phyloP scores from a whole-genome alignment of 2,888 invertebrate genomes.

The Trypoxylon attenuatum region DNA sequence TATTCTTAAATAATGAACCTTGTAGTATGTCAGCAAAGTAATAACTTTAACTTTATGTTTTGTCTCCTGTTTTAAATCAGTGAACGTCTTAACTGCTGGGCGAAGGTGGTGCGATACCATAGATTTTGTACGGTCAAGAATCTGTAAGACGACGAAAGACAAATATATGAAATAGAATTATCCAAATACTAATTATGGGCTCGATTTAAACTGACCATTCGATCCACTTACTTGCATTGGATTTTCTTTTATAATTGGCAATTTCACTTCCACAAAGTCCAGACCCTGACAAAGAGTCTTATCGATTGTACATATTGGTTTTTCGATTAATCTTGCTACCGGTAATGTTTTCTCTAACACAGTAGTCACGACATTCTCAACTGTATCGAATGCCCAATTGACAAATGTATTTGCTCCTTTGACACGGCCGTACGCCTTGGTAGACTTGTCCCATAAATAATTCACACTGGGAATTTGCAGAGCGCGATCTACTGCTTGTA shows the following conservation, averaged over 20 bases:
- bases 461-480: slow-evolving; percentile 78
- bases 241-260: slow-evolving; percentile 81
- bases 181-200: not conserved
- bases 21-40: slow-evolving; percentile 70
- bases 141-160: slow-evolving; percentile 49
- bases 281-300: slow-evolving; percentile 81
- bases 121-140: slow-evolving; percentile 68
- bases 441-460: slow-evolving; percentile 78
- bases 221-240: slow-evolving; percentile 75
- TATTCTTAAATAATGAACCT: slow-evolving; percentile 81
- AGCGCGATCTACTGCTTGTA: slow-evolving; percentile 77
- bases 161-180: too few species aligned
- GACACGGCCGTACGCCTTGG: slow-evolving; percentile 77
- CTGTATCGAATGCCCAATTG: slow-evolving; percentile 82
- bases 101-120: slow-evolving; percentile 60
- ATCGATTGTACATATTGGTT: slow-evolving; percentile 78
- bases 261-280: slow-evolving; percentile 79
- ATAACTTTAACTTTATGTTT: slow-evolving; percentile 62
- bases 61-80: slow-evolving; percentile 62
- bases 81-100: slow-evolving; percentile 64
- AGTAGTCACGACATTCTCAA: slow-evolving; percentile 74
- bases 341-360: slow-evolving; percentile 63
- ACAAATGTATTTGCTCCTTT: slow-evolving; percentile 81
- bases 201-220: too few species aligned
- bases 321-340: slow-evolving; percentile 73